Evolutionary conservation across 2,888 invertebrate species (phyloP), one percentile per base, ranked within the genome.

Genomic region (Drosophila diplacantha): DNA sequence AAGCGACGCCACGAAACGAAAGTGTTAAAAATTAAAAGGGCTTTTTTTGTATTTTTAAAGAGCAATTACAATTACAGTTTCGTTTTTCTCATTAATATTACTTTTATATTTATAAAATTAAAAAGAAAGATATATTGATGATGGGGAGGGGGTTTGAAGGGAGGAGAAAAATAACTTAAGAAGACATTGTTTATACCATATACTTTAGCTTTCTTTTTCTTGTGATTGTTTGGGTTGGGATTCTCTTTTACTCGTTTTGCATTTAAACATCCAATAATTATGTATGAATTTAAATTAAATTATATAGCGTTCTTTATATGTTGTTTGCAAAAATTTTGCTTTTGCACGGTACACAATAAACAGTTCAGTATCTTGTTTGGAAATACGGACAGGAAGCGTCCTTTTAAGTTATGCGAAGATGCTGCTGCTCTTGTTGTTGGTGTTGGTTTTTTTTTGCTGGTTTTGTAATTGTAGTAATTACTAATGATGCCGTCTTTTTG

Each of bases 31-130:
- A 69, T 67, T 59, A 65, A 68, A 79, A 72, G 69, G 65, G 26
- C n/a, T n/a, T 76, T 79, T 67, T 43, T 54, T 65, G 57, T 66
- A 66, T 56, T 41, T 67, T 76, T 81, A 71, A 78, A 78, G 81
- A 78, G 75, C 81, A 73, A 78, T 78, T 78, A 78, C 79, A 78
- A 78, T 78, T 78, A 78, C 79, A 81, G 76, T 81, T 75, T 74
- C 74, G 56, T 76, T 77, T 76, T 81, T 81, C 69, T 76, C 80
- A 80, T 80, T 80, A 81, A 73, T 75, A 77, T 81, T 81, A 78
- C 74, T 76, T 76, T 78, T 72, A 78, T 76, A 72, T 81, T 81
- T 82, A 78, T 81, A 82, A 78, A 82, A 82, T 78, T 82, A 82
- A 82, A 79, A 78, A 78, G 80, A 74, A 76, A 68, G 75, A 72